Evolutionary conservation across 2,888 invertebrate species (phyloP).

Genomic region (Spatulosminthurus flaviceps): DNA sequence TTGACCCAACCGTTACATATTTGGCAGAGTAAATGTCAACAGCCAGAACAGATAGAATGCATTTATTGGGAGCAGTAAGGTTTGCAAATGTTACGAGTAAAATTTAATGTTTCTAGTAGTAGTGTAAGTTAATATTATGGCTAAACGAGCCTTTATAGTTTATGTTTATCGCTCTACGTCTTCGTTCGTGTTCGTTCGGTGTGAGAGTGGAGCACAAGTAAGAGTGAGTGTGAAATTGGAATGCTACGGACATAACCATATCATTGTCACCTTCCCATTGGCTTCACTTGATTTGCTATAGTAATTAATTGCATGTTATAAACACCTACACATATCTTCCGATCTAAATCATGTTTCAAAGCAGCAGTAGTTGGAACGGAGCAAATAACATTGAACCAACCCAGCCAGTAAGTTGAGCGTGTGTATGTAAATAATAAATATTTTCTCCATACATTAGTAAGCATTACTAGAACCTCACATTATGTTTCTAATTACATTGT

Average conservation of each 20-base stretch:
- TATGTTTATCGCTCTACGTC: too few species aligned
- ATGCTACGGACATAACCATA: not conserved
- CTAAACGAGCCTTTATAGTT: too few species aligned
- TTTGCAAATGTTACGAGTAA: not conserved
- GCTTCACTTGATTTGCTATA: not conserved
- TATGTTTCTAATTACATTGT: not conserved
- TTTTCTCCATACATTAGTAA: not conserved
- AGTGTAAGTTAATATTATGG: not conserved
- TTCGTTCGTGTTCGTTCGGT: too few species aligned
- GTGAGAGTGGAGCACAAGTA: not conserved
- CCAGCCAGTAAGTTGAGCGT: too few species aligned
- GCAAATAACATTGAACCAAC: too few species aligned
- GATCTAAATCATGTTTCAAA: too few species aligned
- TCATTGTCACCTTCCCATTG: not conserved
- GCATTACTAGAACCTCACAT: conserved; percentile 5
- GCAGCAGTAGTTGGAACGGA: not conserved
- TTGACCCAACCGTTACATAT: too few species aligned
- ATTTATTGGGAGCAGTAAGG: not conserved
- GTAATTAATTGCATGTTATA: not conserved
- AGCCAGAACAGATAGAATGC: not conserved
- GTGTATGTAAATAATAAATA: conserved; percentile 6
- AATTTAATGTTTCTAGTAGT: not conserved
- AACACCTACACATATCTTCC: too few species aligned
- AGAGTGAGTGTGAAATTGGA: not conserved
- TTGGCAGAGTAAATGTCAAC: too few species aligned